Conservation (phyloP, 1,140 invertebrate genomes). For the Papilio aristodemus region DNA sequence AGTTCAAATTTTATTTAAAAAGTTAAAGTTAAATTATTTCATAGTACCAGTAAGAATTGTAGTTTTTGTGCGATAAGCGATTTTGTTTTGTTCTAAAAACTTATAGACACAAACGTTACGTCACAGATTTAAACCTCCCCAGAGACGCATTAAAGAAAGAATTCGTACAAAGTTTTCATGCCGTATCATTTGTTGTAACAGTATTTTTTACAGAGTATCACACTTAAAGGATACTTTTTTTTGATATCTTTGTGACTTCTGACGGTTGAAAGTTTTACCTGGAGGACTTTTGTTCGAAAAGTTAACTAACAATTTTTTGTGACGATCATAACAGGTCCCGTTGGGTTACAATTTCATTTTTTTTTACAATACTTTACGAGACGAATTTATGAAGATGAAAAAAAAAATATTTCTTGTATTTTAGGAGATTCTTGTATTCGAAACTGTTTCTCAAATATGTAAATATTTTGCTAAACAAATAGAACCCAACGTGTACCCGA, state of each 20-base stretch:
- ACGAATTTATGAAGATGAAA: too few relatives aligned
- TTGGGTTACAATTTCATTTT: neutral
- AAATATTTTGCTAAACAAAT: too few relatives aligned
- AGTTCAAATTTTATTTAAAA: too few relatives aligned
- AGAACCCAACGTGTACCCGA: too few relatives aligned
- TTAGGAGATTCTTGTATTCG: too few relatives aligned
- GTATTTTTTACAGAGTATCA: neutral
- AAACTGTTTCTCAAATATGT: too few relatives aligned
- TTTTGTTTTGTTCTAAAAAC: neutral
- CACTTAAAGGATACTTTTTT: neutral
- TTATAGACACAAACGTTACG: neutral
- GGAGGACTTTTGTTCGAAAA: neutral
- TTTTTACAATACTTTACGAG: too few relatives aligned
- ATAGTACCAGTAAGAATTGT: too few relatives aligned
- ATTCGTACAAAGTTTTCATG: neutral
- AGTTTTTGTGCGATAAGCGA: neutral
- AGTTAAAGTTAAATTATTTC: too few relatives aligned
- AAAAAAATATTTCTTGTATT: too few relatives aligned
- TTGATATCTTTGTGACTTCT: neutral
- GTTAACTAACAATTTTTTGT: neutral
- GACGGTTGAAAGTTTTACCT: neutral
- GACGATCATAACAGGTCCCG: neutral
- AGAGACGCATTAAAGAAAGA: neutral
- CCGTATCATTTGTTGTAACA: neutral
- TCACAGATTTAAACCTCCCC: neutral